phyloP scores from a whole-genome alignment of 1,140 invertebrate species.

The Triops cancriformis region DNA sequence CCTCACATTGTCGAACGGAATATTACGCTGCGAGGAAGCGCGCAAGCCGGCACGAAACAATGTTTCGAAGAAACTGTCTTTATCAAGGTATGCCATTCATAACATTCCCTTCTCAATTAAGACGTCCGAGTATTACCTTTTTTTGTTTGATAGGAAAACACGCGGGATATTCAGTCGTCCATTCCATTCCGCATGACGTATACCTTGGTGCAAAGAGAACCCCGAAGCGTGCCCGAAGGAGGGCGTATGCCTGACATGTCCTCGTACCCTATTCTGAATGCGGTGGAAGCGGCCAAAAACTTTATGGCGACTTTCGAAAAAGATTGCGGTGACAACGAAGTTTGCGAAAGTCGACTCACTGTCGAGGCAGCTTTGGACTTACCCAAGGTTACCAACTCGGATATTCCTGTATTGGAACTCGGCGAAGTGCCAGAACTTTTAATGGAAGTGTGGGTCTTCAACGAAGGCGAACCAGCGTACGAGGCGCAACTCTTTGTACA shows the following conservation, averaged over 20 bases:
- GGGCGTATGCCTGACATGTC: slow-evolving; percentile 58
- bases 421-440: slow-evolving; percentile 67
- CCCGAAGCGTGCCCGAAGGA: slow-evolving; percentile 41
- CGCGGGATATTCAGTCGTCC: slow-evolving; percentile 71
- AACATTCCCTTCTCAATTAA: slow-evolving; percentile 10
- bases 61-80: slow-evolving; percentile 68
- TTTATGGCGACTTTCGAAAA: slow-evolving; percentile 84
- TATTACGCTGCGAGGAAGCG: slow-evolving; percentile 34
- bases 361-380: slow-evolving; percentile 57
- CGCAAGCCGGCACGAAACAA: slow-evolving; percentile 42
- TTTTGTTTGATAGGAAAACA: slow-evolving; percentile 51
- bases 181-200: slow-evolving; percentile 79
- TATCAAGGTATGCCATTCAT: slow-evolving; percentile 50
- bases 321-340: slow-evolving; percentile 81
- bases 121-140: neutral
- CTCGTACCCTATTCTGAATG: slow-evolving; percentile 77
- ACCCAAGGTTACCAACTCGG: slow-evolving; percentile 36
- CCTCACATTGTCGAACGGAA: slow-evolving; percentile 40
- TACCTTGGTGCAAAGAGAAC: slow-evolving; percentile 61
- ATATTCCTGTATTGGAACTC: slow-evolving; percentile 47
- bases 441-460: slow-evolving; percentile 63
- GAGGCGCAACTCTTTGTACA: slow-evolving; percentile 72
- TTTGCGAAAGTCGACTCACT: slow-evolving; percentile 77
- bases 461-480: slow-evolving; percentile 80
- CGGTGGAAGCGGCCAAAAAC: slow-evolving; percentile 66